Evolutionary conservation across 2,888 invertebrate species (phyloP).

Genomic region (Eupithecia subfuscata): DNA sequence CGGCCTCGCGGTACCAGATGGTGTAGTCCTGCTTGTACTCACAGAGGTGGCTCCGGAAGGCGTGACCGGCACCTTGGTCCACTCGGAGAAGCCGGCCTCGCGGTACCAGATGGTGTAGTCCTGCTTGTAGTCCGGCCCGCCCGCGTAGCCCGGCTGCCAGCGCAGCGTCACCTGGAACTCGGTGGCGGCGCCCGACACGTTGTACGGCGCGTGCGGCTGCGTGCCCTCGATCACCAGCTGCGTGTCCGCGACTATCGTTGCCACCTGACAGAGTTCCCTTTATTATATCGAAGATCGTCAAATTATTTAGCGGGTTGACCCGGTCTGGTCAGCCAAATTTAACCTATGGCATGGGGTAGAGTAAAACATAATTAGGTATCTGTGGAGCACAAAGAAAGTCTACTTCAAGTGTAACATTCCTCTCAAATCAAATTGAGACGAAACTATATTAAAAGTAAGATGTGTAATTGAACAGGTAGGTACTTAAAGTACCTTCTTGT

Average conservation of each 20-base stretch:
- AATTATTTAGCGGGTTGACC: not conserved
- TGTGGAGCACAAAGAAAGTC: not conserved
- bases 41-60: conserved; percentile 93
- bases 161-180: conserved; percentile 95
- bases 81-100: conserved; percentile 93
- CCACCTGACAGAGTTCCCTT: conserved; percentile 82
- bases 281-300: not conserved
- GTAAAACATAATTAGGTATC: not conserved
- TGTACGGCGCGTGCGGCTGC: conserved; percentile 98
- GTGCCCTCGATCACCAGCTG: conserved; percentile 96
- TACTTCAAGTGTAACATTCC: not conserved
- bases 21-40: conserved; percentile 94
- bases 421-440: not conserved
- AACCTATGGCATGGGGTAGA: not conserved
- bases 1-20: conserved; percentile 96
- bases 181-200: conserved; percentile 94
- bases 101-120: conserved; percentile 98
- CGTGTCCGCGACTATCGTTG: conserved; percentile 95
- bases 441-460: not conserved
- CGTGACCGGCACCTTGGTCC: conserved; percentile 96
- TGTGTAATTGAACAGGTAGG: not conserved
- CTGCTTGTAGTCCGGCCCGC: conserved; percentile 97
- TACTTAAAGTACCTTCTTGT: not conserved
- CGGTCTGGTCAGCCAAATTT: not conserved
- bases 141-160: conserved; percentile 98